Percentiles rank a stretch among this genome's conserved stretches.
phyloP scores from a whole-genome alignment of 2,113 vertebrate genomes.

The Alligator mississippiensis region DNA sequence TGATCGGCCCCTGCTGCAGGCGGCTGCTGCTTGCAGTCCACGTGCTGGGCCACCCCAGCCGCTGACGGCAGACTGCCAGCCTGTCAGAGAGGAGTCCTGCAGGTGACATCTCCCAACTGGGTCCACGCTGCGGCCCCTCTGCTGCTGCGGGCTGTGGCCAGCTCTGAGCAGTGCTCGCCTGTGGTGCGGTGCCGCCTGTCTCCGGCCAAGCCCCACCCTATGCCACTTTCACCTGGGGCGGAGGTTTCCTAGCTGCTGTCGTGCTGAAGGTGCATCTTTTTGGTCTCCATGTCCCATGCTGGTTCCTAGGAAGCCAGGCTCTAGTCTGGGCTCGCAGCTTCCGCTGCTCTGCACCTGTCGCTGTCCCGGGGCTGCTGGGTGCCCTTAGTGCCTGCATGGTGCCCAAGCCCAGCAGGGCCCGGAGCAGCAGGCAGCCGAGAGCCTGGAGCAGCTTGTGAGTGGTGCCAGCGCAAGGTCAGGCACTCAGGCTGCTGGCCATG shows the following conservation, averaged over 20 bases:
- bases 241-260: background rate
- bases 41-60: accelerated
- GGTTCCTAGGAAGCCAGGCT: too few species aligned
- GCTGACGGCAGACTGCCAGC: background rate
- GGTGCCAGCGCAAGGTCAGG: too few species aligned
- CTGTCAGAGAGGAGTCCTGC: background rate
- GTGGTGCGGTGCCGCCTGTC: background rate
- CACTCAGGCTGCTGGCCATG: too few species aligned
- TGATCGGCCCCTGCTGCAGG: background rate
- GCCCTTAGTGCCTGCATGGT: too few species aligned
- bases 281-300: too few species aligned
- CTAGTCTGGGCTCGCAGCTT: too few species aligned
- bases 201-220: background rate
- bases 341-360: too few species aligned
- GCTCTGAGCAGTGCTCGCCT: background rate
- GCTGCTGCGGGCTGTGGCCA: background rate
- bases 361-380: too few species aligned
- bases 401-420: too few species aligned
- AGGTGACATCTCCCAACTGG: background rate
- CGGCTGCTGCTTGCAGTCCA: background rate
- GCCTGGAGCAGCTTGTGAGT: too few species aligned
- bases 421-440: too few species aligned
- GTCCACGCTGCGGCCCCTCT: background rate
- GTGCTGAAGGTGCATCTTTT: too few species aligned
- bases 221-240: background rate